Evolutionary conservation across 2,113 vertebrate species (phyloP), one percentile per base, ranked within the genome.

Genomic region (Hyperopisus bebe): DNA sequence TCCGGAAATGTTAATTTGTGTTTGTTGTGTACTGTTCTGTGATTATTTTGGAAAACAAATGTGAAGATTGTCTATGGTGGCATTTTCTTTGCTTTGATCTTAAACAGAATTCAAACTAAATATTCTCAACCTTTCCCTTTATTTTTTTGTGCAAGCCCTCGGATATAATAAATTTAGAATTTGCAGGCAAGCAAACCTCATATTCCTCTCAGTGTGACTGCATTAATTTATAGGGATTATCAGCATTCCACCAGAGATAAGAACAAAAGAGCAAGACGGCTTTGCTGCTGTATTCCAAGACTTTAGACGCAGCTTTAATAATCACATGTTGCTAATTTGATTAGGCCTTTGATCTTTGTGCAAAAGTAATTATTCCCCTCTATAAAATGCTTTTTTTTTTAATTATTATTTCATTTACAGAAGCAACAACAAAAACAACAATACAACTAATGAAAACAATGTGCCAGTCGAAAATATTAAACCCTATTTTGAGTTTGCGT

Each of bases 141-240:
- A 93, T 94, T 93, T 93, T 94, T 93, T 93, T 94, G 92, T 90
- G 88, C 90, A 90, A 89, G 92, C 92, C 93, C 91, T 91, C 90
- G 91, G 94, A 94, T 93, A 94, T 95, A 95, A 95, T 95, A 94
- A 93, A 95, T 96, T 94, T 94, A 94, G 94, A 92, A 95, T 95
- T 95, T 94, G 92, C 90, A 92, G 92, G 92, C 92, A 93, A 93
- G 91, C 92, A 92, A 91, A 92, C 92, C 94, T 94, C 93, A 92
- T 92, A 94, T 95, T 95, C 94, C 94, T 95, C 91, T 91, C 92
- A 92, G 93, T 94, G 94, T 94, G 91, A 93, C 94, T 90, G 91
- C 86, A 91, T 94, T 95, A 93, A 94, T 95, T 96, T 95, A 95
- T 95, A 94, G 92, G 94, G 94, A 95, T 96, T 95, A 96, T 94